Conservation (phyloP, 2,888 invertebrate species). For the Drosophila colorata region DNA sequence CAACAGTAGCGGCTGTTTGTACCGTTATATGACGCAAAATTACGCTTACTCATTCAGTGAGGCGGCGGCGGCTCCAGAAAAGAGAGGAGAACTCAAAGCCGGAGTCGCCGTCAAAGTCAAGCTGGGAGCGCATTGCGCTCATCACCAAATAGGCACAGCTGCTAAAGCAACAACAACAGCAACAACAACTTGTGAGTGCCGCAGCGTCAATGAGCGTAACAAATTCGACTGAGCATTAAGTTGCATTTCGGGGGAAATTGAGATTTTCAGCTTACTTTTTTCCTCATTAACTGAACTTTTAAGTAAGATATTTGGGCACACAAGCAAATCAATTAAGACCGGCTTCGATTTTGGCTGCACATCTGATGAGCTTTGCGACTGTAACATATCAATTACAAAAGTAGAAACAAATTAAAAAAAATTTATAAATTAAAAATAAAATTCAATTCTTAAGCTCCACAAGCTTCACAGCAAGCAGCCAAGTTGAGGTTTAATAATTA, state of each 20-base stretch:
- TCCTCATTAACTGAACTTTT: slow-evolving; percentile 56
- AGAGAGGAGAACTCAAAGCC: slow-evolving; percentile 33
- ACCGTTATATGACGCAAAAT: slow-evolving; percentile 82
- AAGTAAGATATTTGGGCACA: slow-evolving; percentile 15
- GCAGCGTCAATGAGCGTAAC: slow-evolving; percentile 63
- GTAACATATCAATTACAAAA: slow-evolving; percentile 68
- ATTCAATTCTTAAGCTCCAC: neutral
- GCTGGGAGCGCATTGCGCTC: slow-evolving; percentile 28
- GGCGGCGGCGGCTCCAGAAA: slow-evolving; percentile 47
- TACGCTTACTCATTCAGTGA: slow-evolving; percentile 79
- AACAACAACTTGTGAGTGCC: slow-evolving; percentile 35
- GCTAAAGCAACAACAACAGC: slow-evolving; percentile 26
- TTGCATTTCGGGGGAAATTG: slow-evolving; percentile 55
- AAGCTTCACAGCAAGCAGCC: neutral
- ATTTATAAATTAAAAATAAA: neutral
- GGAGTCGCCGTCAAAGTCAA: slow-evolving; percentile 24
- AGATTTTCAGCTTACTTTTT: slow-evolving; percentile 36
- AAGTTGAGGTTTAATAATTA: slow-evolving; percentile 7
- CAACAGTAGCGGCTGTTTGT: slow-evolving; percentile 73
- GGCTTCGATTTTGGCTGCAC: slow-evolving; percentile 15
- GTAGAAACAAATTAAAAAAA: slow-evolving; percentile 11
- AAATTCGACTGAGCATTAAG: slow-evolving; percentile 69
- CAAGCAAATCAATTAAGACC: slow-evolving; percentile 22
- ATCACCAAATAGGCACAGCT: slow-evolving; percentile 51
- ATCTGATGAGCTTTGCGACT: slow-evolving; percentile 29